These are phyloP conservation scores for Ophraella communa DNA, from an alignment of 2,888 invertebrate genomes.

Conservation along the genomic window DNA sequence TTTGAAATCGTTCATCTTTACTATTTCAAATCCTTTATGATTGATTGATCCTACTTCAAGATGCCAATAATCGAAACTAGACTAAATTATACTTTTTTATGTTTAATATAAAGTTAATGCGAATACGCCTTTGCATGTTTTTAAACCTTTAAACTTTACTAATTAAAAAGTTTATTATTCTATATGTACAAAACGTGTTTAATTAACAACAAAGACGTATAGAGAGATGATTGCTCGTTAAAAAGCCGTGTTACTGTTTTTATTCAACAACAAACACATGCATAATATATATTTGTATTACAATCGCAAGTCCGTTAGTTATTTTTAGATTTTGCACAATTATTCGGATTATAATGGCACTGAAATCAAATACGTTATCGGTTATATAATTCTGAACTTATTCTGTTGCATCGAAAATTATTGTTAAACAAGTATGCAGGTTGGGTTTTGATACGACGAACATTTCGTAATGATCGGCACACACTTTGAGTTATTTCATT, in stretches of 20 bases:
- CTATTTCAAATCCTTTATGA: too few relatives aligned
- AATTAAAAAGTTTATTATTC: not conserved
- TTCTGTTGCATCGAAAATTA: too few relatives aligned
- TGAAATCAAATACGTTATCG: not conserved
- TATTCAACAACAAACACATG: too few relatives aligned
- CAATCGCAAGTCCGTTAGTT: not conserved
- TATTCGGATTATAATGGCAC: not conserved
- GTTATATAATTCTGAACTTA: not conserved
- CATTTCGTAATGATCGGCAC: too few relatives aligned
- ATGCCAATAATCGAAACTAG: not conserved
- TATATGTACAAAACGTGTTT: not conserved
- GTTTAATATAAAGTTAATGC: not conserved
- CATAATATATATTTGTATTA: not conserved
- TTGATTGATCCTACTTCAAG: not conserved
- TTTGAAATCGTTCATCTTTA: too few relatives aligned
- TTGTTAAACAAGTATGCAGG: too few relatives aligned
- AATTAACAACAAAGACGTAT: not conserved
- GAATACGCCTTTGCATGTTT: not conserved
- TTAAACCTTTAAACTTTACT: not conserved
- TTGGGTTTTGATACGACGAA: too few relatives aligned
- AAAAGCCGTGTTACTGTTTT: not conserved
- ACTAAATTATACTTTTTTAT: not conserved
- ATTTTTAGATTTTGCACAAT: not conserved
- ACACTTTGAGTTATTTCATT: too few relatives aligned
- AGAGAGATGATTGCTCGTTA: not conserved